Evolutionary conservation across 1,140 invertebrate genomes (phyloP).

Genomic region (Scylla paramamosain): DNA sequence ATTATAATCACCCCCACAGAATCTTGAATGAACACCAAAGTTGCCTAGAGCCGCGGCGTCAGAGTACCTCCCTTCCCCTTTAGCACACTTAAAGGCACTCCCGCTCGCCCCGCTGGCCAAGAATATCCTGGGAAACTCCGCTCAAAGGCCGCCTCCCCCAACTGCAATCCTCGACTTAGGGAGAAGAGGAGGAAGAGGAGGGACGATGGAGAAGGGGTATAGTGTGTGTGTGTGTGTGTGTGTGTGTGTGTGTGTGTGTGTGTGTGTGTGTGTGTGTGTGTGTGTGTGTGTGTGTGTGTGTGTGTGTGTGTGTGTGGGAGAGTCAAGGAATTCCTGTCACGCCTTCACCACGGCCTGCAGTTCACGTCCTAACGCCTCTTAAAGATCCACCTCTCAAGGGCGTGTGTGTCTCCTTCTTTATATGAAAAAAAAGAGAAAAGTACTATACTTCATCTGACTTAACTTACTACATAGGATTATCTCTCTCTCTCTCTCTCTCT

Average conservation of each 20-base stretch:
- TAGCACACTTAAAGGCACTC: constrained; percentile 18
- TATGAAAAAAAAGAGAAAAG: too few species aligned
- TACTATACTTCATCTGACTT: too few species aligned
- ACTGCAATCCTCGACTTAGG: background rate
- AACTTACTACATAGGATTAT: too few species aligned
- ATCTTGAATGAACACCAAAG: background rate
- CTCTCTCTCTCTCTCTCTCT: background rate
- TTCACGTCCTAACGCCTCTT: too few species aligned
- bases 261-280: background rate
- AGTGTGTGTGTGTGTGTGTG: background rate
- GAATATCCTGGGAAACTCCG: constrained; percentile 4
- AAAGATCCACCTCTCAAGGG: too few species aligned
- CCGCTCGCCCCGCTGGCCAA: background rate
- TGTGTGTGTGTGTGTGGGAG: too few species aligned
- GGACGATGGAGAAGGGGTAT: background rate
- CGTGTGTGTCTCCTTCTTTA: too few species aligned
- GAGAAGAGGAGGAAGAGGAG: background rate
- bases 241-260: background rate
- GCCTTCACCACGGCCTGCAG: background rate
- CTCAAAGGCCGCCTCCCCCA: background rate
- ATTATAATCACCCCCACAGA: background rate
- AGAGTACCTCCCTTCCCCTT: background rate
- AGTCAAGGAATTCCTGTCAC: background rate
- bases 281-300: too few species aligned
- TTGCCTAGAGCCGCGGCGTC: background rate